Evolutionary conservation across 2,888 invertebrate species (phyloP).

Genomic region (Aleiodes testaceus): DNA sequence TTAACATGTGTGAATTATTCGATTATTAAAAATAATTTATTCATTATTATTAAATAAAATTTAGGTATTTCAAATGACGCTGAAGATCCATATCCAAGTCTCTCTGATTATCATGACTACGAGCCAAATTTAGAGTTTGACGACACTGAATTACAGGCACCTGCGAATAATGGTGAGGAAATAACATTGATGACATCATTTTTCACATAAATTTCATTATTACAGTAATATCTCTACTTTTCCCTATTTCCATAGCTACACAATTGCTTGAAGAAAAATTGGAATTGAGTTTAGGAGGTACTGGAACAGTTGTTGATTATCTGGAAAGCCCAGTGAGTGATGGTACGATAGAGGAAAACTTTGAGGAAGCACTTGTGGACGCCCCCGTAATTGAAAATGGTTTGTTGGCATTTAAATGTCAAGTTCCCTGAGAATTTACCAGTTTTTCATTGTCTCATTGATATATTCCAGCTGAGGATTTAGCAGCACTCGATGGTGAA

Average conservation of each 20-base stretch:
- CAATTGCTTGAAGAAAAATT: constrained; percentile 70
- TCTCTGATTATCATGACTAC: constrained; percentile 93
- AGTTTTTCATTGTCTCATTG: constrained; percentile 7
- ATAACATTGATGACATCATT: constrained; percentile 23
- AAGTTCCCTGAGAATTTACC: neutral
- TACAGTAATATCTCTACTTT: constrained; percentile 40
- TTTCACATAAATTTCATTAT: neutral
- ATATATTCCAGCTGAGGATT: constrained; percentile 63
- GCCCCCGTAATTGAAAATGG: constrained; percentile 75
- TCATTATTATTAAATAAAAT: neutral
- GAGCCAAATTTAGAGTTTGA: constrained; percentile 98
- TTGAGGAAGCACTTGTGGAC: constrained; percentile 88
- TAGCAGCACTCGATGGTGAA: constrained; percentile 69
- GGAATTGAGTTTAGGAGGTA: constrained; percentile 65
- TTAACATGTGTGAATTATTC: constrained; percentile 34
- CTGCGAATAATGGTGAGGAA: constrained; percentile 80
- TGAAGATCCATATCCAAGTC: constrained; percentile 88
- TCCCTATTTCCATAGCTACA: constrained; percentile 56
- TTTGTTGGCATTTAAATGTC: constrained; percentile 51
- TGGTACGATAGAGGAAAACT: constrained; percentile 92
- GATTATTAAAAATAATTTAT: constrained; percentile 13
- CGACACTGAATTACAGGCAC: constrained; percentile 89
- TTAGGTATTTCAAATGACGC: constrained; percentile 73
- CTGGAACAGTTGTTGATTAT: constrained; percentile 72
- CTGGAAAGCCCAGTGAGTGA: constrained; percentile 85